Percentiles rank a stretch among this genome's conserved stretches.
phyloP scores from a whole-genome alignment of 1,140 invertebrate species.

The Ips typographus region DNA sequence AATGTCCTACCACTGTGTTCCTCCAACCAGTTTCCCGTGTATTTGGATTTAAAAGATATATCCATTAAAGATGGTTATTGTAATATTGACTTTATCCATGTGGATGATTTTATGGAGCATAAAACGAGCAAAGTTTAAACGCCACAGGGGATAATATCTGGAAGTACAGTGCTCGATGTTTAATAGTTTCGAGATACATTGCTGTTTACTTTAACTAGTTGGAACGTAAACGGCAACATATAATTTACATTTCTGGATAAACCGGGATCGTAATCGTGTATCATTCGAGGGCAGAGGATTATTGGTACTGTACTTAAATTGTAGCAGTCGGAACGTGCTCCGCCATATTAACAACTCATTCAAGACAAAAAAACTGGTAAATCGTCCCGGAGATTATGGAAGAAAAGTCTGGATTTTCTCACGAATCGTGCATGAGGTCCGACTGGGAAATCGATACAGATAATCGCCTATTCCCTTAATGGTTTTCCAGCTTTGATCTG shows the following conservation, averaged over 20 bases:
- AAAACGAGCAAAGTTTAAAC: constrained; percentile 31
- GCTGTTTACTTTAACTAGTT: constrained; percentile 29
- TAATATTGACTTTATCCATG: constrained; percentile 11
- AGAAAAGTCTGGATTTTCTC: constrained; percentile 11
- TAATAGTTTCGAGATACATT: constrained; percentile 30
- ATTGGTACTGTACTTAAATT: neutral
- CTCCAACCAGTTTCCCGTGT: neutral
- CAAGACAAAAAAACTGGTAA: neutral
- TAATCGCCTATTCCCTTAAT: constrained; percentile 48
- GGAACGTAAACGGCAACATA: constrained; percentile 1
- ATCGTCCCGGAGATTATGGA: neutral
- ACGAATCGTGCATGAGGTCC: constrained; percentile 38
- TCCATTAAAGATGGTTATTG: neutral
- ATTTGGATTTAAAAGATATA: neutral
- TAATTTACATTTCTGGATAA: neutral
- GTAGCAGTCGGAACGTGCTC: neutral
- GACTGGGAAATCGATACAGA: constrained; percentile 47
- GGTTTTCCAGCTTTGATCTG: constrained; percentile 45
- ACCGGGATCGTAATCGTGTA: neutral
- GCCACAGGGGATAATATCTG: constrained; percentile 30
- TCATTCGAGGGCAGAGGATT: neutral
- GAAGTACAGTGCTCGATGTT: constrained; percentile 21
- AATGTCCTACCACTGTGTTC: neutral
- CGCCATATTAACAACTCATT: neutral
- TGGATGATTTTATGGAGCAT: constrained; percentile 31